phyloP scores from a whole-genome alignment of 2,797 vertebrate genomes.

The Momotus momota region DNA sequence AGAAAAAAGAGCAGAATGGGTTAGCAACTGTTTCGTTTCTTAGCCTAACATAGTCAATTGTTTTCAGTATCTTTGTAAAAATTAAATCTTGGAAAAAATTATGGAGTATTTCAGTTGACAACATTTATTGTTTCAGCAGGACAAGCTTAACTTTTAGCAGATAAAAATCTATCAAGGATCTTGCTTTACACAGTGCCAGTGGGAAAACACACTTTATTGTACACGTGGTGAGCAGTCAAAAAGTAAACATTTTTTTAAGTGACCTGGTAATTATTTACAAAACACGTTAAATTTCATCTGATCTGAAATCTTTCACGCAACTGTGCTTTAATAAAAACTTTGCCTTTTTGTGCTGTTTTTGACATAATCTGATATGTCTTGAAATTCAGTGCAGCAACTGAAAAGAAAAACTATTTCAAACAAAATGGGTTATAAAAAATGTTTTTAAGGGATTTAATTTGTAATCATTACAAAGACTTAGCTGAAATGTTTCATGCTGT shows the following conservation, averaged over 20 bases:
- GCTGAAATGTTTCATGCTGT: constrained; percentile 13
- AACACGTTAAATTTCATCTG: constrained; percentile 27
- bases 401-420: constrained; percentile 5
- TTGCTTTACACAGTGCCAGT: not conserved
- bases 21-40: not conserved
- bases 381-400: not conserved
- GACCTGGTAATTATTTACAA: constrained; percentile 53
- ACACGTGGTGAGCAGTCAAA: not conserved
- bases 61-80: not conserved
- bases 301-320: constrained; percentile 8
- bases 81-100: not conserved
- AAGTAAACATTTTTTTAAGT: constrained; percentile 34
- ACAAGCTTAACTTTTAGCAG: not conserved
- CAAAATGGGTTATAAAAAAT: not conserved
- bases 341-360: constrained; percentile 15
- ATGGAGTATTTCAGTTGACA: not conserved
- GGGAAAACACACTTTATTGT: not conserved
- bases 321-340: constrained; percentile 21
- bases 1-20: not conserved
- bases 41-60: not conserved
- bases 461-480: constrained; percentile 2
- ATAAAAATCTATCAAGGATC: not conserved
- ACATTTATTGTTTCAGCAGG: not conserved
- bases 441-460: constrained; percentile 31
- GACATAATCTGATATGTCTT: constrained; percentile 1